Evolutionary conservation across 1,140 invertebrate species (phyloP), one percentile per base, ranked within the genome.

Genomic region (Halesus radiatus): DNA sequence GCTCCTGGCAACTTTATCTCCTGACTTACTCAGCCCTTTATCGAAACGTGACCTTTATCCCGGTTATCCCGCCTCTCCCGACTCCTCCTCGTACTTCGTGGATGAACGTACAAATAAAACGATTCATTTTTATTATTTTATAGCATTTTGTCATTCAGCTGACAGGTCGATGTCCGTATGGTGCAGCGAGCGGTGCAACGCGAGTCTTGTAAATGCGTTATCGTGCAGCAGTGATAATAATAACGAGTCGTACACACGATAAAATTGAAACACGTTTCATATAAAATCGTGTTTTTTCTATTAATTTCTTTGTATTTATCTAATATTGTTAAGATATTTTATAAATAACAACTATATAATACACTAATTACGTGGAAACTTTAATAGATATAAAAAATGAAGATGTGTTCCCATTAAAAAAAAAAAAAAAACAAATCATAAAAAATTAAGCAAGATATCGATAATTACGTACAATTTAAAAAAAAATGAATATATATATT

Each of bases 11-110:
- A n/a, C 52, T 83, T 81, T 83, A 83, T 83, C 82, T 81, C 60
- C 78, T 83, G 74, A 78, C 82, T 83, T 81, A 83, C 78, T 83
- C 80, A 83, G 82, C 82, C 82, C 82, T 83, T 83, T 83, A 76
- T 72, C 62, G n/a, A 2, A 3, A 29, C 52, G 37, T 79, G 62
- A 78, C 79, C 75, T 82, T 81, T 77, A 22, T 68, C 54, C 62
- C 62, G 50, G 45, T 29, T 77, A 64, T 73, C 53, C 78, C 23
- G 76, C 7, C 45, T 78, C 66, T 56, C 50, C 23, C 68, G 16
- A 60, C n/a, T 60, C 56, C 16, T 52, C 37, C 22, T 10, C 64
- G 78, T 79, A 79, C 78, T 79, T 79, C 54, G 37, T 10, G 66
- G 77, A 70, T 66, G 3, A 20, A 13, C 37, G 37, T 45, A 37